Conservation (phyloP, 2,113 vertebrate genomes). For the Accipiter cooperii region DNA sequence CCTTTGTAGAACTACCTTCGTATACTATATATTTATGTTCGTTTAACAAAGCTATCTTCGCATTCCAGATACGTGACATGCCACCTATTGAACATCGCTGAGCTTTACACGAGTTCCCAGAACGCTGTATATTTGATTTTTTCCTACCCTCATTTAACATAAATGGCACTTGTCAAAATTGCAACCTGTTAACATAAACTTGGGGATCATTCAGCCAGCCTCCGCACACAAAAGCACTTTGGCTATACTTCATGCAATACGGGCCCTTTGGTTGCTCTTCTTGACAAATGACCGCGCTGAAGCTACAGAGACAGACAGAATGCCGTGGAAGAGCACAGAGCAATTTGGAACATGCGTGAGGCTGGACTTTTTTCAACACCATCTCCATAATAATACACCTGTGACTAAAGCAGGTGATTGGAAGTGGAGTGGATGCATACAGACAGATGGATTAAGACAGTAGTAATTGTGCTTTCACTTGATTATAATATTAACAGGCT, state of each 20-base stretch:
- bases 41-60: background rate
- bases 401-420: constrained; percentile 46
- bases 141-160: background rate
- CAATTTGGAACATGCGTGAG: background rate
- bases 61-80: rapidly evolving
- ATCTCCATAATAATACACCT: constrained; percentile 39
- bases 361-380: background rate
- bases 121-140: background rate
- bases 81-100: background rate
- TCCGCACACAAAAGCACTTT: background rate
- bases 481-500: constrained; percentile 62
- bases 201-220: background rate
- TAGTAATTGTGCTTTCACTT: constrained; percentile 51
- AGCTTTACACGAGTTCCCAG: background rate
- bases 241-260: background rate
- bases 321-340: background rate
- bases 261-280: background rate
- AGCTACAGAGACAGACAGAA: background rate
- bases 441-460: constrained; percentile 59
- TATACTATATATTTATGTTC: background rate
- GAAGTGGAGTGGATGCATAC: background rate
- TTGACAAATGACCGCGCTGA: background rate
- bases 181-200: background rate
- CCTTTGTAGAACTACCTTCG: background rate
- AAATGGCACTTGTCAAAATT: background rate